Evolutionary conservation across 2,797 vertebrate species (phyloP), one percentile per base, ranked within the genome.

Genomic region (Centropyge bicolor): DNA sequence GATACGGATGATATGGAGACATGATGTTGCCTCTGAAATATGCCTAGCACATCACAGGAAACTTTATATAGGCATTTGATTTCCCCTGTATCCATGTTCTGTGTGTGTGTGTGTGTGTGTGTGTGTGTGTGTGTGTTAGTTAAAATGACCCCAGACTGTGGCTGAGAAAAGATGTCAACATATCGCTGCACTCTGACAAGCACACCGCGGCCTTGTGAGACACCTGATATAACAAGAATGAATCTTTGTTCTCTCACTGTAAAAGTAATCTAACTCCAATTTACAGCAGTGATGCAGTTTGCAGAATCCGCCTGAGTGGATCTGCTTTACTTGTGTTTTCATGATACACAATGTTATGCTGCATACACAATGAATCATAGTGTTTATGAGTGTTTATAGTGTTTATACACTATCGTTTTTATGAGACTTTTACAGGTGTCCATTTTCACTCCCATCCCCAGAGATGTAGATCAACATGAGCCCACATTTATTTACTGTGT

Each of bases 121-220:
- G n/a, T 43, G 0, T 5, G 16, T 27, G 40, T 66, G 10, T 54
- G 13, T 59, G 5, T 57, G 49, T 56, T n/a, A n/a, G 46, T 10
- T 84, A 81, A 86, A 82, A 78, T 55, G 54, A 82, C 65, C 68
- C 55, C 54, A 74, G 57, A 79, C 70, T 76, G 70, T 65, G 60
- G 40, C 27, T 51, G 13, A 36, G 48, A 69, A 73, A 67, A 74
- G n/a, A 17, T 71, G 79, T 82, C 82, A 79, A 54, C 55, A 31
- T 60, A 71, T 59, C 43, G 35, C 19, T 63, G 35, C 62, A 43
- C 38, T 45, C 45, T 67, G 73, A 65, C 65, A 62, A n/a, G 14
- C 12, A 56, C 11, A 27, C 35, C 6, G 20, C 48, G 16, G 55
- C 46, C 49, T 40, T 73, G 46, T 70, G 54, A 67, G 74, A 76